Evolutionary conservation across 92 coral and sea anemone species (phyloP), one percentile per base, ranked within the genome.

Genomic region (Anthopleura xanthogrammica): DNA sequence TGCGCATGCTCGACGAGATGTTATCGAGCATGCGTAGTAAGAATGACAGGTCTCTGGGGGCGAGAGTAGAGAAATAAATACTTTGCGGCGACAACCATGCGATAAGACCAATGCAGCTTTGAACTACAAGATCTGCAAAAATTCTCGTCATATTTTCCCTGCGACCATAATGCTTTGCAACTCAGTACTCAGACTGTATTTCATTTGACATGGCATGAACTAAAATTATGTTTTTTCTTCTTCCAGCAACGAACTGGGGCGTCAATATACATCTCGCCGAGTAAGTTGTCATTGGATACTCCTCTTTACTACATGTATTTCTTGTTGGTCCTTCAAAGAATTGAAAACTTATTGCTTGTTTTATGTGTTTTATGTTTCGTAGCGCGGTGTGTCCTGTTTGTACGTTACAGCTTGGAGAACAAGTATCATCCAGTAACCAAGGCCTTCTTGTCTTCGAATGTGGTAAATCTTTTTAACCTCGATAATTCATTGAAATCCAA

Each of bases 391-490:
- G 98, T 76, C 85, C 84, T 23, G 95, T 90, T 19, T 95, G 98
- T 77, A 79, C 94, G 40, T 84, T 91, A 80, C 93, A 90, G 16
- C 86, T 95, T 75, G 86, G 97, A 76, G 98, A 93, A 83, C 95
- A 89, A 83, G 88, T 95, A 16, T 94, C 98, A 1, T 82, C 97
- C 29, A 88, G 91, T 77, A 91, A 85, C 79, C 95, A 93, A 82
- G 98, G 98, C 56, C 87, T 95, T 13, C 82, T 95, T 24, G 85
- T 95, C 75, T 95, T 95, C 75, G 92, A 94, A 29, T 95, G 98
- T 55, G 94, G 98, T 95, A 88, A 79, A 2, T 36, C 29, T 1
- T 46, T 0, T 46, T 46, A 46, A 5, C 50, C 50, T 46, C 50
- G 7, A 9, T 46, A 46, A 46, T 46, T 22, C 40, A 64, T 5